A percentile compares a stretch with the other conserved stretches of the same genome.
These are phyloP conservation scores for Cataglyphis altisquamis DNA, from an alignment of 2,888 invertebrate genomes.

Conservation along the genomic window DNA sequence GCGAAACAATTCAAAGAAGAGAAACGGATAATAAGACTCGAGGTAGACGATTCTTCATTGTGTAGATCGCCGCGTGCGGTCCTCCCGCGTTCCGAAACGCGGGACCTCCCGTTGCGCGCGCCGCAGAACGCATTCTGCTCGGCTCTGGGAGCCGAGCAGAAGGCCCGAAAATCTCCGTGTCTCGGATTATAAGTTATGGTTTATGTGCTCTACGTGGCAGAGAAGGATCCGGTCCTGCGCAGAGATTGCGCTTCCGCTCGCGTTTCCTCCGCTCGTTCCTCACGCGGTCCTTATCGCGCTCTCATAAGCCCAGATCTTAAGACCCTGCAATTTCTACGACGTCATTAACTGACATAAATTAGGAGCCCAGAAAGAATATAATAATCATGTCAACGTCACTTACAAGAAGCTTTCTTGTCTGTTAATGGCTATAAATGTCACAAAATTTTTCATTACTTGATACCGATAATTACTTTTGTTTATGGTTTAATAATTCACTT, in stretches of 20 bases:
- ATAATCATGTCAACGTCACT: neutral
- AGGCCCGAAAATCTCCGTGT: constrained; percentile 80
- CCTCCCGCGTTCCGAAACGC: constrained; percentile 67
- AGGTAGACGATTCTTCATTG: constrained; percentile 75
- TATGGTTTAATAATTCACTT: neutral
- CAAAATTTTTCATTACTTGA: neutral
- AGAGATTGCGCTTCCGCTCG: constrained; percentile 48
- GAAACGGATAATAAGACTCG: constrained; percentile 60
- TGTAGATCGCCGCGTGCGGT: constrained; percentile 79
- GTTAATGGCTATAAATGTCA: neutral
- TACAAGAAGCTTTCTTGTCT: neutral
- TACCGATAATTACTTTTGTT: constrained; percentile 4
- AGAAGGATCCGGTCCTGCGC: constrained; percentile 36
- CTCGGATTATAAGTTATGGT: constrained; percentile 77
- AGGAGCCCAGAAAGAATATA: neutral
- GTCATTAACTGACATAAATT: neutral
- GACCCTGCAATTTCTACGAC: neutral
- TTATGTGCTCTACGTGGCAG: constrained; percentile 42
- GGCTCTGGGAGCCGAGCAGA: constrained; percentile 74
- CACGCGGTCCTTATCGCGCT: neutral
- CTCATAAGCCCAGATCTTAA: neutral
- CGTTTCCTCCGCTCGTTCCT: neutral
- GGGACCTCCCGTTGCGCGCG: constrained; percentile 78
- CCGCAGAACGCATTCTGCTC: constrained; percentile 30
- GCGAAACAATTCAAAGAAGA: constrained; percentile 63